Percentiles rank a stretch among this genome's conserved stretches.
These are phyloP conservation scores for Ectemnius lituratus DNA, from an alignment of 2,888 invertebrate species.

Conservation along the genomic window DNA sequence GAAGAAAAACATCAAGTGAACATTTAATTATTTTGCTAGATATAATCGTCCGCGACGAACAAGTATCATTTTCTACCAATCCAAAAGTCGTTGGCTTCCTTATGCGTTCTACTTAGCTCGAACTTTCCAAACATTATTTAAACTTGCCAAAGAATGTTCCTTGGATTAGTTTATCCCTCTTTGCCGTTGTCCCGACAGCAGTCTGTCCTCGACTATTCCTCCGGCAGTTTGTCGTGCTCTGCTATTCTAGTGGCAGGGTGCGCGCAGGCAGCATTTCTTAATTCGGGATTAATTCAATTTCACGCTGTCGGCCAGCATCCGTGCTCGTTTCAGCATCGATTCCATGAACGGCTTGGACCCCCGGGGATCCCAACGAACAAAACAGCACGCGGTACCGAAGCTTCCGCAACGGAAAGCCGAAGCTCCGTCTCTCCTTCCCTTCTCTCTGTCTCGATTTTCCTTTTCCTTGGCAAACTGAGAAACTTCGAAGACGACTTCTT, in stretches of 20 bases:
- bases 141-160: slow-evolving; percentile 56
- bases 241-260: slow-evolving; percentile 9
- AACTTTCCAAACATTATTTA: slow-evolving; percentile 70
- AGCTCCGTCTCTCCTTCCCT: not conserved
- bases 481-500: slow-evolving; percentile 23
- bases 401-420: not conserved
- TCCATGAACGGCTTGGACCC: slow-evolving; percentile 20
- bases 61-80: slow-evolving; percentile 40
- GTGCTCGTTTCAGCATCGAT: slow-evolving; percentile 54
- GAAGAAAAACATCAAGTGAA: not conserved
- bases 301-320: slow-evolving; percentile 57
- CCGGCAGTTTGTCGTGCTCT: slow-evolving; percentile 7
- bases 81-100: slow-evolving; percentile 41
- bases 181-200: not conserved
- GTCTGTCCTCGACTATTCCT: slow-evolving; percentile 3
- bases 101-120: slow-evolving; percentile 58
- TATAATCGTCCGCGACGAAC: slow-evolving; percentile 48
- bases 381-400: slow-evolving; percentile 1
- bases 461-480: slow-evolving; percentile 13
- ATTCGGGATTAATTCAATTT: slow-evolving; percentile 68
- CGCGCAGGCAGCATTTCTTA: slow-evolving; percentile 50
- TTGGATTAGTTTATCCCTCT: slow-evolving; percentile 1
- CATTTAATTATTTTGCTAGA: not conserved
- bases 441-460: slow-evolving; percentile 14
- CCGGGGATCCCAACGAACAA: slow-evolving; percentile 35